phyloP scores from a whole-genome alignment of 2,113 vertebrate species.

The Petrocephalus microphthalmus region DNA sequence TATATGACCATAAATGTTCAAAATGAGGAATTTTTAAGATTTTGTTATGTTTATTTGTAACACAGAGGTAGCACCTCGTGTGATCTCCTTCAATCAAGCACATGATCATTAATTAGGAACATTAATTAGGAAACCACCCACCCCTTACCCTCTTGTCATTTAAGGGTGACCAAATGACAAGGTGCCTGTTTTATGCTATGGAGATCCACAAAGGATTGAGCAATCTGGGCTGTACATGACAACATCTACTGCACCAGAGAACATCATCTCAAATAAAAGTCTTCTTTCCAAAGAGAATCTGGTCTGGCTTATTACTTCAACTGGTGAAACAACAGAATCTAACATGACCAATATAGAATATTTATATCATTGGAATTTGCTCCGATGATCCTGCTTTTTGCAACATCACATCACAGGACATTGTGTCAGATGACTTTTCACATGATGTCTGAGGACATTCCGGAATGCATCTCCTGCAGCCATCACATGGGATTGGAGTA shows the following conservation, averaged over 20 bases:
- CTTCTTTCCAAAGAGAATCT: background rate
- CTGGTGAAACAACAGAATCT: background rate
- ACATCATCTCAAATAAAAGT: background rate
- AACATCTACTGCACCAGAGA: background rate
- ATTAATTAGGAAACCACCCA: background rate
- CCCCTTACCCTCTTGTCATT: background rate
- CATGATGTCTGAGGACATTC: conserved; percentile 36
- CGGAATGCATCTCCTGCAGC: conserved; percentile 15
- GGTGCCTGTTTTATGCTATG: background rate
- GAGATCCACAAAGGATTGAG: background rate
- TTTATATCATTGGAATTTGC: background rate
- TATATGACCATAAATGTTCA: background rate
- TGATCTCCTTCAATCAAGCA: background rate
- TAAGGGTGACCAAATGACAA: background rate
- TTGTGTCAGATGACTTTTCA: conserved; percentile 38
- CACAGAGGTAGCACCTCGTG: background rate
- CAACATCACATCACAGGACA: conserved; percentile 39
- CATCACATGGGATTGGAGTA: conserved; percentile 20
- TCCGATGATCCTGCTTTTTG: background rate
- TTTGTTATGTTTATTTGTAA: background rate
- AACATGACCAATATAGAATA: background rate
- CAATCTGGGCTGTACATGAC: background rate
- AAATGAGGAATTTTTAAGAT: background rate
- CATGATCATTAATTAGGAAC: no score
- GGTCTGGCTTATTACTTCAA: background rate